Base-by-base conservation (phyloP, 2,797 vertebrate species). In the Moxostoma hubbsi region DNA sequence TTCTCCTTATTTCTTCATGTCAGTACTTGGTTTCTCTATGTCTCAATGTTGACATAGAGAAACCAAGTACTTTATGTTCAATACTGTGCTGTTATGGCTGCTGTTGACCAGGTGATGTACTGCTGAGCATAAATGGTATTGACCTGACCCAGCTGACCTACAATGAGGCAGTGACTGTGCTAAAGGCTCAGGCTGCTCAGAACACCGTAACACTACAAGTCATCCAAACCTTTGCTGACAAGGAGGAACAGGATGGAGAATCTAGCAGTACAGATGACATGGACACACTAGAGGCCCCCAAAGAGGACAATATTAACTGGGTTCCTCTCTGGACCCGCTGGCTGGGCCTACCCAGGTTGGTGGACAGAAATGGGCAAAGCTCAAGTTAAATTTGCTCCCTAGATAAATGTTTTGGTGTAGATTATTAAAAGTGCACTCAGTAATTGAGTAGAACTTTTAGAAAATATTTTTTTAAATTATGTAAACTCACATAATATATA, bases 91-190 rank as follows among this genome's bases (percentile, higher is more conserved):
- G 49, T 47, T 11, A 63, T 54, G 76, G 50, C 58, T 13, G 15
- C 9, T 16, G 15, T 67, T 70, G 16, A 75, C 59, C 85, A 98
- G 97, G 96, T 24, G 96, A 97, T 78, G 85, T 98, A 2, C 93
- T 98, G 81, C 85, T 98, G 88, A 97, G 95, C 86, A 97, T 98
- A 77, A 98, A 98, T 12, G 92, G 95, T 2, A 93, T 95, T 0
- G 96, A 98, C 83, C 87, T 98, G 90, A 97, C 97, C 54, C 95
- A 95, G 67, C 86, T 97, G 70, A 95, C 92, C 85, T 98, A 98
- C 90, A 94, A 87, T 0, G 96, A 98, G 86, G 96, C 97, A 0
- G 96, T 98, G 47, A 93, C 96, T 1, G 94, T 90, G 36, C 94
- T 98, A 84, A 98, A 98, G 89, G 87, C 94, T 5, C 95, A 97